Base-by-base conservation (phyloP, 2,888 invertebrate species). In the Drosophila cognata region DNA sequence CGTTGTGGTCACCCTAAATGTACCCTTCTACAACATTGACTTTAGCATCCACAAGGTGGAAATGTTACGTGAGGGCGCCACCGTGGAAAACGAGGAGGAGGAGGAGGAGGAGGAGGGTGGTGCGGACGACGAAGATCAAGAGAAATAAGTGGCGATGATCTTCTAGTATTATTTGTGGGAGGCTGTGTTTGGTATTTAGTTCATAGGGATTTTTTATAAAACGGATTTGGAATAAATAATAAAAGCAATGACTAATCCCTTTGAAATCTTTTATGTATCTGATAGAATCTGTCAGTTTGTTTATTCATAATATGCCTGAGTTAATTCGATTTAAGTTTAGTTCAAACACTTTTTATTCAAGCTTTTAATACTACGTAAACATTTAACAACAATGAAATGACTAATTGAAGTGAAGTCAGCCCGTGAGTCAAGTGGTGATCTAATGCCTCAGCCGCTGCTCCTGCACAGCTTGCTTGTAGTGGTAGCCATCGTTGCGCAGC, bases 1-100 rank as follows among this genome's bases (percentile, higher is more conserved):
- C 71, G 94, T 96, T 74, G 94, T 95, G 0, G 86, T 96, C 69
- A 95, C 95, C 0, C 91, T 96, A n/a, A 94, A 94, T 82, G 90
- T 95, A 55, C 93, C 94, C 75, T 93, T 93, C 80, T 94, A 94
- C 81, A 94, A 94, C 28, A 94, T 94, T 60, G 94, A 94, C 80
- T 95, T 95, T 76, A 94, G 94, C 79, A 93, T 95, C 74, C 94
- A 93, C 82, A 92, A 92, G 53, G 91, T 93, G 28, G 89, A 91
- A 55, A 81, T 91, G 77, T 36, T 85, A 53, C 79, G 81, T 2
- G 88, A 91, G 31, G 81, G 85, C 29, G 78, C 80, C 10, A 82
- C 86, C 1, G 57, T 84, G 4, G 85, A 83, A 50, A 77, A 84
- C 31, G 84, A 82, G n/a, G 88, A 78, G 60, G 87, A 82, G 21